A percentile compares a stretch with the other conserved stretches of the same genome.
Evolutionary conservation across 2,797 vertebrate species (phyloP).

Genomic region (Lophotriccus pileatus): DNA sequence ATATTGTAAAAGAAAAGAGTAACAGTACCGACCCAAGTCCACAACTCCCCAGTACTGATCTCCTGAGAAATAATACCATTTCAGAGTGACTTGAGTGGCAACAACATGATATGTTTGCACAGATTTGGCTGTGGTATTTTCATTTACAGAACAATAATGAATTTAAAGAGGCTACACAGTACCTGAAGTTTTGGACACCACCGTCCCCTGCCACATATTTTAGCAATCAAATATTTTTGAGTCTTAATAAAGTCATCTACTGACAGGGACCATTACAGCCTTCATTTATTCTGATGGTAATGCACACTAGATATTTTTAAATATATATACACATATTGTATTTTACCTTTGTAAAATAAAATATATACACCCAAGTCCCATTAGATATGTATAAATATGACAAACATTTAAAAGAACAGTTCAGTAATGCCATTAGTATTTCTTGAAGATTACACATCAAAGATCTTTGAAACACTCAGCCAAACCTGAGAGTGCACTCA

Average conservation of each 20-base stretch:
- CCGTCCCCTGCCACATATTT: background rate
- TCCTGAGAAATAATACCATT: background rate
- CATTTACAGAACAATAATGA: background rate
- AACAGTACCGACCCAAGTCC: background rate
- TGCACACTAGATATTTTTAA: background rate
- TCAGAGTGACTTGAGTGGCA: background rate
- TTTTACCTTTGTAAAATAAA: background rate
- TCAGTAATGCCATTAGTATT: background rate
- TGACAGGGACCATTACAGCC: background rate
- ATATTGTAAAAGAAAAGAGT: background rate
- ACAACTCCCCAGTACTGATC: background rate
- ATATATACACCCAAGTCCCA: background rate
- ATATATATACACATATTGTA: background rate
- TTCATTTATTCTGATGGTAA: background rate
- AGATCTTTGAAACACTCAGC: background rate
- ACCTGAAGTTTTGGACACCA: background rate
- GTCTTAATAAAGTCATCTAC: background rate
- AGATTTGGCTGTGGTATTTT: background rate
- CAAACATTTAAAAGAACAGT: conserved; percentile 1
- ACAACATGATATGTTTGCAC: background rate
- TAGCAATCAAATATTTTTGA: background rate
- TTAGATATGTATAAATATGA: background rate
- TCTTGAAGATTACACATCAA: background rate
- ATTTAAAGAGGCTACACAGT: background rate
- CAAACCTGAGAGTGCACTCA: background rate